phyloP scores from a whole-genome alignment of 2,888 invertebrate genomes.

The Cheilosia variabilis region DNA sequence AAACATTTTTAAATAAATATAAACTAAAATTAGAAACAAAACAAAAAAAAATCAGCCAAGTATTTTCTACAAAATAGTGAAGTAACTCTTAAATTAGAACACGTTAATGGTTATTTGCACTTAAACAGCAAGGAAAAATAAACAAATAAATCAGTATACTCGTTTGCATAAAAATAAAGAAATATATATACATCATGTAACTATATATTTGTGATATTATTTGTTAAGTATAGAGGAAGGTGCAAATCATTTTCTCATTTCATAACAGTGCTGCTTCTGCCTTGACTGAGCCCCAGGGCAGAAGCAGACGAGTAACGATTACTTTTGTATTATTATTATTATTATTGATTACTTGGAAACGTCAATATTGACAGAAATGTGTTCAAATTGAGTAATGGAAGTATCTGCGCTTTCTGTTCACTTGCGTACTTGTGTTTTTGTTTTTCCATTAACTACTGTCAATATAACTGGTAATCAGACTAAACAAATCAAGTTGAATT shows the following conservation, averaged over 20 bases:
- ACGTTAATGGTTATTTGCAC: slow-evolving; percentile 71
- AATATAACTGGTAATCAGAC: slow-evolving; percentile 29
- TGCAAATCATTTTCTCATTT: slow-evolving; percentile 36
- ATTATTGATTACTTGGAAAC: slow-evolving; percentile 42
- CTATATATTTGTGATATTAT: slow-evolving; percentile 76
- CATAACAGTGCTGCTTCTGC: slow-evolving; percentile 62
- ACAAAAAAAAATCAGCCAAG: slow-evolving; percentile 61
- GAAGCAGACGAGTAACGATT: slow-evolving; percentile 46
- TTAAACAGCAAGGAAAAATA: slow-evolving; percentile 19
- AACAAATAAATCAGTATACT: slow-evolving; percentile 28
- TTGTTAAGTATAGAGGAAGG: slow-evolving; percentile 64
- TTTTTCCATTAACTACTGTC: slow-evolving; percentile 8
- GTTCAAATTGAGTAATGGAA: slow-evolving; percentile 51
- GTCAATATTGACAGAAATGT: slow-evolving; percentile 64
- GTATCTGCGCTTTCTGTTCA: slow-evolving; percentile 25
- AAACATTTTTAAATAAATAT: slow-evolving; percentile 62
- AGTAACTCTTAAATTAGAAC: slow-evolving; percentile 56
- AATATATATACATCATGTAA: slow-evolving; percentile 47
- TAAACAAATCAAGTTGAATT: slow-evolving; percentile 14
- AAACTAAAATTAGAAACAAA: slow-evolving; percentile 49
- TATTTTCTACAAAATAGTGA: slow-evolving; percentile 72
- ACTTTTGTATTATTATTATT: slow-evolving; percentile 22
- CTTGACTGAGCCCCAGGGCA: slow-evolving; percentile 71
- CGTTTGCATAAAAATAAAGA: slow-evolving; percentile 40
- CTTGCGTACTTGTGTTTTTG: slow-evolving; percentile 18